Conservation (phyloP, 2,888 invertebrate genomes). For the Apantesis nais region DNA sequence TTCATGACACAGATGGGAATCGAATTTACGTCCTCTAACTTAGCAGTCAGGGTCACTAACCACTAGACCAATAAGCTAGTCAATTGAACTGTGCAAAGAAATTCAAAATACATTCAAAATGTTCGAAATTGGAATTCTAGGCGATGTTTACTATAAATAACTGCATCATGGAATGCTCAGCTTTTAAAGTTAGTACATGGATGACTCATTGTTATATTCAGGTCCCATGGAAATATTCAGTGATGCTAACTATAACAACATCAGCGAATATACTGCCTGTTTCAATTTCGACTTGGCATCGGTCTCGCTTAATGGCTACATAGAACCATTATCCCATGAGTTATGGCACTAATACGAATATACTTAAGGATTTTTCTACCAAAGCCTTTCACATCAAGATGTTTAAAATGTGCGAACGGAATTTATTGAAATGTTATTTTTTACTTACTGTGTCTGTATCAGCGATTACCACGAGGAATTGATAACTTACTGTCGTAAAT, state of each 20-base stretch:
- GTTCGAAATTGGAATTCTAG: no score
- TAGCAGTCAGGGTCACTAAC: no score
- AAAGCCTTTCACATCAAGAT: conserved; percentile 28
- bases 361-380: conserved; percentile 39
- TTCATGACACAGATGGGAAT: no score
- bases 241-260: conserved; percentile 35
- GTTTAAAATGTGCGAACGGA: conserved; percentile 17
- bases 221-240: conserved; percentile 34
- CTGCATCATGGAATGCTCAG: background rate
- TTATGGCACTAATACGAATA: conserved; percentile 47
- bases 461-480: conserved; percentile 50
- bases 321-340: conserved; percentile 47
- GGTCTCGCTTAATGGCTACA: conserved; percentile 44
- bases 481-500: conserved; percentile 56
- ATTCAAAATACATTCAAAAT: no score
- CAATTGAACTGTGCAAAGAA: no score
- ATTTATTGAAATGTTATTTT: conserved; percentile 8
- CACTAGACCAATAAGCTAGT: no score
- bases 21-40: no score
- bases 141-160: background rate
- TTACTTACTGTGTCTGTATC: conserved; percentile 49
- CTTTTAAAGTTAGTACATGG: background rate
- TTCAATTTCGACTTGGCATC: conserved; percentile 52
- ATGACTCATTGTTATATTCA: conserved; percentile 29
- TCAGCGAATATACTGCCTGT: conserved; percentile 37